These are phyloP conservation scores for Parotia lawesii DNA, from an alignment of 2,113 vertebrate genomes.

Conservation along the genomic window DNA sequence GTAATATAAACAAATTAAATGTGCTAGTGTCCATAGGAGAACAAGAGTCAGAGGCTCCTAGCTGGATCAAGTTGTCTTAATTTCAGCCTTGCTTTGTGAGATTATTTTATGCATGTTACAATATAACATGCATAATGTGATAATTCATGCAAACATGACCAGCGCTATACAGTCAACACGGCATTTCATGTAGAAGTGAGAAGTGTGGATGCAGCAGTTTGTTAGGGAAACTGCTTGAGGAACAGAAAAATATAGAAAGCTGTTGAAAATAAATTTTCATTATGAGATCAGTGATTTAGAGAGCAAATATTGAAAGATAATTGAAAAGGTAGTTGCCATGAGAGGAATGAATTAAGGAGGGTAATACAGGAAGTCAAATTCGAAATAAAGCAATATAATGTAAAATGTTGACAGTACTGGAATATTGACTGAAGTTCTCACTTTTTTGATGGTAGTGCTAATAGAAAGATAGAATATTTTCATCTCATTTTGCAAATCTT, in stretches of 20 bases:
- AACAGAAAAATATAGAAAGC: neutral
- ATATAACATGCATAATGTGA: neutral
- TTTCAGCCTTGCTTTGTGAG: neutral
- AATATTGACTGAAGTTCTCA: neutral
- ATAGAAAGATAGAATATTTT: neutral
- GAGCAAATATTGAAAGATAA: neutral
- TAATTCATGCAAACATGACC: neutral
- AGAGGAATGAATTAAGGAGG: neutral
- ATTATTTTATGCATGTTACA: neutral
- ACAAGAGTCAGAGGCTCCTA: neutral
- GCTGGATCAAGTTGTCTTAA: neutral
- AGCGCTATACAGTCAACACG: neutral
- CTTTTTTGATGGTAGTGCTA: neutral
- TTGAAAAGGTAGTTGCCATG: neutral
- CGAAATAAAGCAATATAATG: neutral
- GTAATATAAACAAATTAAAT: neutral
- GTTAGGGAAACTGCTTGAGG: neutral
- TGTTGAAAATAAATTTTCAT: neutral
- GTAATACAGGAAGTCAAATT: neutral
- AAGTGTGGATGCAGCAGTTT: neutral
- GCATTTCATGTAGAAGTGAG: neutral
- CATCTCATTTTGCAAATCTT: neutral
- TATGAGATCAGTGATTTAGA: neutral
- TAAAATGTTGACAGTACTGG: neutral
- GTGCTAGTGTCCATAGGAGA: neutral